Base-by-base conservation (phyloP, 2,113 vertebrate species). In the Archocentrus centrarchus region DNA sequence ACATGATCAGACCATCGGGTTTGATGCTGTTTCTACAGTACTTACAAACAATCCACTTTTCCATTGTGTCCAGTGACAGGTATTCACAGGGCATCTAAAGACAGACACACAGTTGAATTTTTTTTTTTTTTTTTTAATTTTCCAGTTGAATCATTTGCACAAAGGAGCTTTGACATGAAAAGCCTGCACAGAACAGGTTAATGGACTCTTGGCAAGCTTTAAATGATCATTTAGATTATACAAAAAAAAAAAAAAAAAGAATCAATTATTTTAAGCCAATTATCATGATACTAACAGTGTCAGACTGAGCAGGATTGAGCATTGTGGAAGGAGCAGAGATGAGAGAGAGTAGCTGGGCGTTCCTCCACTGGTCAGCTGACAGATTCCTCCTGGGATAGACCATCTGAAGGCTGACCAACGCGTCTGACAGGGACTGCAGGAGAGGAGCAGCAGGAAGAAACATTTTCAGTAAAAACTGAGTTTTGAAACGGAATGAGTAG, bases 31-130 rank as follows among this genome's bases (percentile, higher is more conserved):
- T 50, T 50, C 5, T 53, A 22, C 24, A 4, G 13, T 8, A 98
- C 98, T 98, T 96, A 99, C 98, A 99, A 81, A 99, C 98, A 53
- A 99, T 99, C 98, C 98, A 99, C 93, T 99, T 99, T 92, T 99
- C 98, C 98, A 99, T 99, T 20, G 97, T 80, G 92, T 99, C 98
- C 95, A 99, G 95, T 53, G 98, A 99, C 7, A 99, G 96, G 89
- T 99, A 99, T 97, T 99, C 98, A 96, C 98, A 99, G 0, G 98
- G 98, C 98, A 99, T 99, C 98, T 89, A 39, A 22, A 84, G 55
- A 84, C 20, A 44, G 20, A 68, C 1, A 78, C 8, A 79, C 20
- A 35, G 61, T 15, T 41, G 7, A 47, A 6, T 44, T 59, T 18
- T 9, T 37, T 39, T 39, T 3, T 39, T 3, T 6, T 0, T 75